These are phyloP conservation scores for Coranthus polyacanthus DNA, from an alignment of 2,797 vertebrate species.

Conservation along the genomic window DNA sequence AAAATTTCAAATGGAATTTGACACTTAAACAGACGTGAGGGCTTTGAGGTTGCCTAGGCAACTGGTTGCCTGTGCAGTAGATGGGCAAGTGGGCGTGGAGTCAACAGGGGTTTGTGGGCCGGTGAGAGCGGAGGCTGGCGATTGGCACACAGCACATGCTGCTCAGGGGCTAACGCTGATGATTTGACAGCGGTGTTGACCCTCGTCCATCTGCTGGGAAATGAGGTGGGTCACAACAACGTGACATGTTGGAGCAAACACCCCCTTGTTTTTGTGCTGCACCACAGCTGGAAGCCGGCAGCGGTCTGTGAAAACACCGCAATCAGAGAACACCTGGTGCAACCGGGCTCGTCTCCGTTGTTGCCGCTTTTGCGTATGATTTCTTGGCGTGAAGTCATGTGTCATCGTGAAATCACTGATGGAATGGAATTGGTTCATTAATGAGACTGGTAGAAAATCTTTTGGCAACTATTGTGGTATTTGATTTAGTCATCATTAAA, in stretches of 20 bases:
- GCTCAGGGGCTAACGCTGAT: constrained; percentile 49
- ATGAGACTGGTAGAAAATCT: too few relatives aligned
- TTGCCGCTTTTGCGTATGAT: too few relatives aligned
- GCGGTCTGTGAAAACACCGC: constrained; percentile 48
- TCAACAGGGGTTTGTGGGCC: constrained; percentile 82
- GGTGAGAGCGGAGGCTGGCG: constrained; percentile 75
- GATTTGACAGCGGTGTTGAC: constrained; percentile 57
- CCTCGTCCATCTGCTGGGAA: constrained; percentile 59
- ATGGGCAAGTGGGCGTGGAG: constrained; percentile 81
- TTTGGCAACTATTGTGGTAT: too few relatives aligned
- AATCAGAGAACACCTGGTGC: constrained; percentile 34
- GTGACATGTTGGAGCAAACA: constrained; percentile 19
- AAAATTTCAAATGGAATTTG: constrained; percentile 68
- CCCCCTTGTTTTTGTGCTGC: constrained; percentile 27
- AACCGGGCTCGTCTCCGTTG: constrained; percentile 9
- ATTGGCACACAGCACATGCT: constrained; percentile 58
- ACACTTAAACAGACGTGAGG: constrained; percentile 74
- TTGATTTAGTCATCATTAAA: too few relatives aligned
- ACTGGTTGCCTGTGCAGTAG: constrained; percentile 84
- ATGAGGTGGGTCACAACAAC: constrained; percentile 50
- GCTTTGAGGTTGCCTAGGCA: constrained; percentile 87
- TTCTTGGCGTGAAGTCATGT: too few relatives aligned
- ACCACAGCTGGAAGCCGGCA: constrained; percentile 30
- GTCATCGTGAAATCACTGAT: too few relatives aligned
- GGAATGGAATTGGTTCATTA: too few relatives aligned